These are phyloP conservation scores for Mercenaria mercenaria DNA, from an alignment of 1,140 invertebrate genomes.

Conservation along the genomic window DNA sequence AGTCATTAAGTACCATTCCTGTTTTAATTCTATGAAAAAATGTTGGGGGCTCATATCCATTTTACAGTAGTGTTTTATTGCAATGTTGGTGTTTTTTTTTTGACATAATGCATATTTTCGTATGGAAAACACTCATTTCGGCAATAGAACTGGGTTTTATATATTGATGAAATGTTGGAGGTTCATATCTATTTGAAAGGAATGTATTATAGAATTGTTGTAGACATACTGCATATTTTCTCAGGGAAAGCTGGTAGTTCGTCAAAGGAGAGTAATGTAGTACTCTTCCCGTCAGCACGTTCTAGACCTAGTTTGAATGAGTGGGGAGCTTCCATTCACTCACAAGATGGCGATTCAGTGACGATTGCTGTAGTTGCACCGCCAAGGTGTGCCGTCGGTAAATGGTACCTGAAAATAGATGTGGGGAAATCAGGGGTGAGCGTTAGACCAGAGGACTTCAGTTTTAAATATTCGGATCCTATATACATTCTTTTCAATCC, in stretches of 20 bases:
- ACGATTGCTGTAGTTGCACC: conserved; percentile 81
- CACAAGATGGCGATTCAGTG: neutral
- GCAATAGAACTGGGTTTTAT: too few relatives aligned
- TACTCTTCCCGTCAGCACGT: conserved; percentile 88
- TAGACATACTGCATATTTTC: too few relatives aligned
- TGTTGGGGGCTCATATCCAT: too few relatives aligned
- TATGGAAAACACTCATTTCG: too few relatives aligned
- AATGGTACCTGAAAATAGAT: conserved; percentile 94
- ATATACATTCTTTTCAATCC: conserved; percentile 95
- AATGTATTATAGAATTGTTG: too few relatives aligned
- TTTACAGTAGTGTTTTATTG: too few relatives aligned
- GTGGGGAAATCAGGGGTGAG: conserved; percentile 89
- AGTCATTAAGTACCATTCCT: too few relatives aligned
- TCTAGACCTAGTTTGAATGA: conserved; percentile 73
- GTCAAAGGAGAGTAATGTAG: conserved; percentile 92
- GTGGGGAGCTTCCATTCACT: conserved; percentile 86
- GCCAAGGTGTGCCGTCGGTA: conserved; percentile 91
- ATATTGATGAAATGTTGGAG: too few relatives aligned
- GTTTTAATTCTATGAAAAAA: too few relatives aligned
- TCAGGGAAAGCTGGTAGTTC: conserved; percentile 92
- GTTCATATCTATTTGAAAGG: too few relatives aligned
- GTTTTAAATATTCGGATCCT: conserved; percentile 89
- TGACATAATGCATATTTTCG: too few relatives aligned
- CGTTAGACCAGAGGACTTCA: conserved; percentile 86
- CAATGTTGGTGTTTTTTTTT: too few relatives aligned